Conservation (phyloP, 2,113 vertebrate species). For the Origma solitaria region DNA sequence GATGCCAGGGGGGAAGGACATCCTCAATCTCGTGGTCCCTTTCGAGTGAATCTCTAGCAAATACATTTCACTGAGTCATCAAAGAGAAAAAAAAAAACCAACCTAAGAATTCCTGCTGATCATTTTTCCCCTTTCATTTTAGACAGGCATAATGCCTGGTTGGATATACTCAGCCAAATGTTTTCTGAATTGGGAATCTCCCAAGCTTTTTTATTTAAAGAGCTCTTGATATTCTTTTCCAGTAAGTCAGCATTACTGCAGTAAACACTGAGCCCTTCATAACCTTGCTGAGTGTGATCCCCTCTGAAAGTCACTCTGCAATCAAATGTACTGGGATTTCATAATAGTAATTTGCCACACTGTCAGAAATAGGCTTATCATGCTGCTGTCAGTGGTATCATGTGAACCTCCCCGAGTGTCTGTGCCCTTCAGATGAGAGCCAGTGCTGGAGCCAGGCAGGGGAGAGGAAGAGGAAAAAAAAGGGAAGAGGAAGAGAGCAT, state of each 20-base stretch:
- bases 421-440: conserved; percentile 41
- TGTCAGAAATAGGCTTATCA: conserved; percentile 55
- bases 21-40: not conserved
- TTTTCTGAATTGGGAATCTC: conserved; percentile 16
- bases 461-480: not conserved
- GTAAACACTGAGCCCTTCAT: not conserved
- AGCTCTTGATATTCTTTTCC: conserved; percentile 13
- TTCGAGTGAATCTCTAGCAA: not conserved
- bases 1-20: not conserved
- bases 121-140: not conserved
- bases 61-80: not conserved
- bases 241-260: conserved; percentile 10
- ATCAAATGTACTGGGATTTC: conserved; percentile 55
- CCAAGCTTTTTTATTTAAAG: conserved; percentile 27
- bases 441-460: not conserved
- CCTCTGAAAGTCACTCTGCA: conserved; percentile 57
- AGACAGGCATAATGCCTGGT: not conserved
- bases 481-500: not conserved
- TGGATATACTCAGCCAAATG: not conserved
- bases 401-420: not conserved
- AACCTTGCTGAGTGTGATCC: conserved; percentile 37
- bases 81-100: accelerated
- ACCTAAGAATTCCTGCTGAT: not conserved
- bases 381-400: conserved; percentile 37
- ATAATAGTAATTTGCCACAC: conserved; percentile 58